A percentile compares a stretch with the other conserved stretches of the same genome.
Evolutionary conservation across 2,113 vertebrate genomes (phyloP).

Genomic region (Syngnathoides biaculeatus): DNA sequence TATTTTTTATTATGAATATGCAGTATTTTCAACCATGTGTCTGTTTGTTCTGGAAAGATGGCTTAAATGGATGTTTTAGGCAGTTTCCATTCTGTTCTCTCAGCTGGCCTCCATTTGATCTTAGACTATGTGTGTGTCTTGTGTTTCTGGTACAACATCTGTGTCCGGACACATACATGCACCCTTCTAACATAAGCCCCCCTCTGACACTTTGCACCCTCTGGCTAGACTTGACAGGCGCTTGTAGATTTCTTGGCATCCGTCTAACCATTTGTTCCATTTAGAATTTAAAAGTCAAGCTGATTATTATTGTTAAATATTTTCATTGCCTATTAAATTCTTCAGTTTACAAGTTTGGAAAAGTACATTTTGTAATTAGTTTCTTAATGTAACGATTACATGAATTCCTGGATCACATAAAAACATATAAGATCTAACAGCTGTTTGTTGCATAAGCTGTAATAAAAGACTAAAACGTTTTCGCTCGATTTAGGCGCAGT

Average conservation of each 20-base stretch:
- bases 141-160: constrained; percentile 26
- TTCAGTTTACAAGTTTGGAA: not conserved
- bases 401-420: not conserved
- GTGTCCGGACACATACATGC: constrained; percentile 26
- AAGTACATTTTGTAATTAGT: not conserved
- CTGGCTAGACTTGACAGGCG: constrained; percentile 29
- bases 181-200: not conserved
- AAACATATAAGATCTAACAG: not conserved
- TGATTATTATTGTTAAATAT: constrained; percentile 21
- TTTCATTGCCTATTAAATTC: not conserved
- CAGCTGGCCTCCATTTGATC: constrained; percentile 49
- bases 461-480: not conserved
- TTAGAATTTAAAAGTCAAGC: constrained; percentile 25
- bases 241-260: constrained; percentile 15
- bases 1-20: not conserved
- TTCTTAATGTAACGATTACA: not conserved
- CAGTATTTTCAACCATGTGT: not conserved
- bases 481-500: constrained; percentile 77
- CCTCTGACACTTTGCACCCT: constrained; percentile 22
- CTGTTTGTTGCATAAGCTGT: not conserved
- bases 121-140: constrained; percentile 13
- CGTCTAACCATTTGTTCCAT: constrained; percentile 21
- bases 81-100: constrained; percentile 41
- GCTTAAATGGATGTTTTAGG: constrained; percentile 52
- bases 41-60: constrained; percentile 9